Percentiles rank a stretch among this genome's conserved stretches.
Evolutionary conservation across 30 jellyfish, hydroid and myxozoan species (phyloP).

Genomic region (Haliclystus octoradiatus): DNA sequence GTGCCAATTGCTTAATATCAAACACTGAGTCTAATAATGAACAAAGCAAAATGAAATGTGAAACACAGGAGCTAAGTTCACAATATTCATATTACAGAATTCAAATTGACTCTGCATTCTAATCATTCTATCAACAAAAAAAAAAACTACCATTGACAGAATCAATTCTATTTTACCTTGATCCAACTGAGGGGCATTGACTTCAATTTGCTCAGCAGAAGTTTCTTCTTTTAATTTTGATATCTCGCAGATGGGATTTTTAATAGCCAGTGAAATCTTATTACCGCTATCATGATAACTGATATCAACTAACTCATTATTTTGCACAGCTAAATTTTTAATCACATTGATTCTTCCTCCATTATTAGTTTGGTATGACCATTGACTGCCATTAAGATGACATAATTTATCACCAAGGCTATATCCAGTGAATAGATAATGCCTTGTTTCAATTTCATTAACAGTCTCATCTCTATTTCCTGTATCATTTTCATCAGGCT

Average conservation of each 20-base stretch:
- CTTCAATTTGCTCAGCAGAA: not conserved
- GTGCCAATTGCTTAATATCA: no score
- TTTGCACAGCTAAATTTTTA: constrained; percentile 20
- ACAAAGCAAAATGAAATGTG: no score
- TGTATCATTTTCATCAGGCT: constrained; percentile 4
- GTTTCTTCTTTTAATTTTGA: no score
- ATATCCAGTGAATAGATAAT: constrained; percentile 60
- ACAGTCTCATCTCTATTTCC: not conserved
- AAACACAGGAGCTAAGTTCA: no score
- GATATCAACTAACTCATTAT: constrained; percentile 26
- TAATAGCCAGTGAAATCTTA: constrained; percentile 6
- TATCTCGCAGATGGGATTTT: constrained; percentile 11
- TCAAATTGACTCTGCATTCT: no score
- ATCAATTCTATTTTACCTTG: no score
- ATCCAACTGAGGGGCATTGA: no score
- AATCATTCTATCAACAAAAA: no score
- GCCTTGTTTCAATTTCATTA: constrained; percentile 18
- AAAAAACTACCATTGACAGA: no score
- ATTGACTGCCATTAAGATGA: constrained; percentile 32
- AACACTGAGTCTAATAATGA: no score
- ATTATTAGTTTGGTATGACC: constrained; percentile 44
- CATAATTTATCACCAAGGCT: constrained; percentile 73
- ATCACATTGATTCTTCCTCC: constrained; percentile 45
- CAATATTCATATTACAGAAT: no score
- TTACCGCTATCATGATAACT: constrained; percentile 27